Percentiles rank a stretch among this genome's conserved stretches.
Evolutionary conservation across 2,888 invertebrate species (phyloP).

Genomic region (Brachyptera risi): DNA sequence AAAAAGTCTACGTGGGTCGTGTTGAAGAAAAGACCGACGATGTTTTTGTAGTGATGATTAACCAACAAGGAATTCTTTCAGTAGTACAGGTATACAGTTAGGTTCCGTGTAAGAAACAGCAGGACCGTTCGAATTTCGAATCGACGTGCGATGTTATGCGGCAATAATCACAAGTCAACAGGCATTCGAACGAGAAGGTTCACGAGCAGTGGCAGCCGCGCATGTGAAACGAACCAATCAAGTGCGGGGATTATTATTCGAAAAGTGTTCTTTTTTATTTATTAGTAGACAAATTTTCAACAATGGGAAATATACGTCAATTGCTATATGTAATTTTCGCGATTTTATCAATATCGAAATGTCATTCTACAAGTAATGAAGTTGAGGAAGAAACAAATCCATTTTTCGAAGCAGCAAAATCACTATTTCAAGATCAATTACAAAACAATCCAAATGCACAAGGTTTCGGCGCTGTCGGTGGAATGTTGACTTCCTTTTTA

Average conservation of each 20-base stretch:
- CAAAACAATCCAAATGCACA: constrained; percentile 44
- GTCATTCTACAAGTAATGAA: background rate
- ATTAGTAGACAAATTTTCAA: too few relatives aligned
- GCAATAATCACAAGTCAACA: too few relatives aligned
- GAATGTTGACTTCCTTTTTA: constrained; percentile 62
- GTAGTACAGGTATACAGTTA: background rate
- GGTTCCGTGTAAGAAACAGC: background rate
- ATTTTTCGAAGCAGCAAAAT: constrained; percentile 63
- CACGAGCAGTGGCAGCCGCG: too few relatives aligned
- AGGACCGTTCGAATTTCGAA: background rate
- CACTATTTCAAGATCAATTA: constrained; percentile 58
- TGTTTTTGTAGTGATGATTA: background rate
- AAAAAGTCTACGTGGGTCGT: too few relatives aligned
- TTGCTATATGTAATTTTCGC: background rate
- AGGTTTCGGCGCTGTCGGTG: constrained; percentile 53
- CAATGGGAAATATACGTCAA: too few relatives aligned
- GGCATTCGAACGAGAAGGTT: too few relatives aligned
- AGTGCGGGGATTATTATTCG: too few relatives aligned
- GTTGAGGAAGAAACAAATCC: constrained; percentile 54
- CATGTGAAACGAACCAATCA: too few relatives aligned
- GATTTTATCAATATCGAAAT: background rate
- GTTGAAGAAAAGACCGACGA: too few relatives aligned
- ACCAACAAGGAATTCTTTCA: background rate
- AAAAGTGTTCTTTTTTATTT: too few relatives aligned
- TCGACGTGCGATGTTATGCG: background rate